Evolutionary conservation across 2,113 vertebrate genomes (phyloP), one percentile per base, ranked within the genome.

Genomic region (Myanophis thanlyinensis): DNA sequence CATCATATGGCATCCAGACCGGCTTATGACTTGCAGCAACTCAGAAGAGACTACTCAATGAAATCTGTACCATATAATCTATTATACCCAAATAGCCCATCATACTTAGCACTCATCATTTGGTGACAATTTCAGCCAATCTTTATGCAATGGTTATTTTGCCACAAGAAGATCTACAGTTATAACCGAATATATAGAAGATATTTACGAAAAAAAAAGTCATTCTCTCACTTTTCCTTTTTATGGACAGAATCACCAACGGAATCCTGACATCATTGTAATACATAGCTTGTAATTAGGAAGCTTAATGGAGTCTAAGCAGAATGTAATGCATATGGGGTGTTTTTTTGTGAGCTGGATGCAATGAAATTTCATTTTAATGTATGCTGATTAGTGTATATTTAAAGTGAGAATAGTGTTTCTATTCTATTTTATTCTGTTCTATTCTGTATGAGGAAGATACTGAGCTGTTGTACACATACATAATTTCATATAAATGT

Each of bases 151-250:
- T 85, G 52, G 22, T 52, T 15, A 25, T 89, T 89, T 89, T 88
- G 35, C 54, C 7, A 22, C 20, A 52, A 59, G 0, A 59, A 40
- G 90, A 84, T 53, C 91, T 93, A 52, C 1, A 3, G 0, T 49
- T 4, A 8, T 4, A 90, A 46, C n/a, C 86, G 0, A 56, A 85
- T 59, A 92, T 89, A 20, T 89, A 93, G 62, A 88, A 3, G 88
- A 94, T 92, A 93, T 89, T 1, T 18, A 91, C n/a, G 87, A 91
- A 89, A 92, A 95, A 93, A 54, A n/a, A 47, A 8, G 0, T 47
- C 51, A 86, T 91, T 93, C 89, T 62, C 92, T 93, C 90, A 52
- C 91, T 93, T 91, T 54, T 44, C 0, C 54, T 91, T 90, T 67
- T 95, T 91, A 8, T 91, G 88, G 92, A 52, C 87, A 54, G 93